Evolutionary conservation across 1,140 invertebrate species (phyloP).

Genomic region (Nasonia giraulti): DNA sequence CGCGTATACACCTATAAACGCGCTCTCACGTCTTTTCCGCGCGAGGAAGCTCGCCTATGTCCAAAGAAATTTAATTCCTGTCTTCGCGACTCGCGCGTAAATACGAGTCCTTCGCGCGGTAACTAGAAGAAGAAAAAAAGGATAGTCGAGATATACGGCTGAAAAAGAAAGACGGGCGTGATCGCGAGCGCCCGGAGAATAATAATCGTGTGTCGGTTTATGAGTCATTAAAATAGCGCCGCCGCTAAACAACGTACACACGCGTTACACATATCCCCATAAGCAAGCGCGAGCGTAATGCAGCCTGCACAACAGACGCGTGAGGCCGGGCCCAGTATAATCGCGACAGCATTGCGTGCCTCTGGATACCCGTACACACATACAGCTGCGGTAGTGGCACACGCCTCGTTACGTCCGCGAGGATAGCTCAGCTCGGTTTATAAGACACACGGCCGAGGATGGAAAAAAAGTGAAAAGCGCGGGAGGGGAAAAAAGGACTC

Average conservation of each 20-base stretch:
- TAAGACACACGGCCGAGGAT: neutral
- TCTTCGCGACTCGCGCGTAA: too few relatives aligned
- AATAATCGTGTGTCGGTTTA: conserved; percentile 53
- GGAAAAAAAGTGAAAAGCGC: conserved; percentile 10
- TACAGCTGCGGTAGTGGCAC: neutral
- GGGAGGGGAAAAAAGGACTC: conserved; percentile 35
- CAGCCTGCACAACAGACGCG: neutral
- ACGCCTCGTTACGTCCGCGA: conserved; percentile 18
- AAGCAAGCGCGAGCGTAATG: neutral
- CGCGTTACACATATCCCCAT: conserved; percentile 2
- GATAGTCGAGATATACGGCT: neutral
- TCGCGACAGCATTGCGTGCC: neutral
- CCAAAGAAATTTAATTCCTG: neutral
- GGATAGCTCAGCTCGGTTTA: neutral
- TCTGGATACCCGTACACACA: neutral
- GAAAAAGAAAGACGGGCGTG: conserved; percentile 12
- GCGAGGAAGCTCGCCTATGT: neutral
- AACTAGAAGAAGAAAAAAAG: neutral
- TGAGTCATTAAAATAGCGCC: conserved; percentile 62
- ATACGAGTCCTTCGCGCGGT: neutral
- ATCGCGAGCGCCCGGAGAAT: neutral
- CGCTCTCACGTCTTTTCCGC: neutral
- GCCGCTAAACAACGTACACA: neutral
- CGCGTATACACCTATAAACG: neutral
- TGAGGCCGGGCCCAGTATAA: neutral